These are phyloP conservation scores for Amphipyra tragopoginis DNA, from an alignment of 2,888 invertebrate genomes.

Conservation along the genomic window DNA sequence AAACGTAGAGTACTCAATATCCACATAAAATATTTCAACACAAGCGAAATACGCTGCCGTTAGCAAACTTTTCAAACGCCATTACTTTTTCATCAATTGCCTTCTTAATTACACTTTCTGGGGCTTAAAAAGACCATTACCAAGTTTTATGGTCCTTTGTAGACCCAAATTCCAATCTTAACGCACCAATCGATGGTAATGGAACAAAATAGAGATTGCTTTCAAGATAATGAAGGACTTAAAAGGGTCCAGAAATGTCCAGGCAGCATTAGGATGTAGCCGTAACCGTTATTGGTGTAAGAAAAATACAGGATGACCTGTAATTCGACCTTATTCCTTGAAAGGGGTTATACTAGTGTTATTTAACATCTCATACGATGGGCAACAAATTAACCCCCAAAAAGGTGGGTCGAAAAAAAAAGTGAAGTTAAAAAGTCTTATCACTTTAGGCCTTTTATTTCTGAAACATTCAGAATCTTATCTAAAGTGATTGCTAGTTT, in stretches of 20 bases:
- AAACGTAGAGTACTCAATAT: neutral
- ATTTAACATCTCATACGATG: too few relatives aligned
- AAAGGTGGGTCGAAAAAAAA: too few relatives aligned
- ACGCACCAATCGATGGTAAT: slow-evolving; percentile 73
- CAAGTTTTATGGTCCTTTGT: slow-evolving; percentile 63
- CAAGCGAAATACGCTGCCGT: slow-evolving; percentile 14
- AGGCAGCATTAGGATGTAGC: slow-evolving; percentile 61
- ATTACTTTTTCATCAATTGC: slow-evolving; percentile 54
- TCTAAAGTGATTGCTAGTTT: too few relatives aligned
- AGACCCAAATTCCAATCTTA: slow-evolving; percentile 74
- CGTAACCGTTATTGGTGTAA: slow-evolving; percentile 66
- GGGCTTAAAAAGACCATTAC: slow-evolving; percentile 66
- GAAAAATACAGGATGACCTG: too few relatives aligned
- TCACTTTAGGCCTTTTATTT: too few relatives aligned
- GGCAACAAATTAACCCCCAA: too few relatives aligned
- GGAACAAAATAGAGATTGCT: slow-evolving; percentile 76
- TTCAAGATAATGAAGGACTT: slow-evolving; percentile 77
- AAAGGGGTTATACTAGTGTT: too few relatives aligned
- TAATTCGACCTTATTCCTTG: too few relatives aligned
- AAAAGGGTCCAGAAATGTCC: slow-evolving; percentile 77
- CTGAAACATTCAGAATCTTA: too few relatives aligned
- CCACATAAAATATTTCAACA: slow-evolving; percentile 8
- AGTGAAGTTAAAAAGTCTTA: too few relatives aligned
- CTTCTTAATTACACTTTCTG: slow-evolving; percentile 54
- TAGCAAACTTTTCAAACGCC: slow-evolving; percentile 35